phyloP scores from a whole-genome alignment of 2,888 invertebrate species.

The Amiota mariae region DNA sequence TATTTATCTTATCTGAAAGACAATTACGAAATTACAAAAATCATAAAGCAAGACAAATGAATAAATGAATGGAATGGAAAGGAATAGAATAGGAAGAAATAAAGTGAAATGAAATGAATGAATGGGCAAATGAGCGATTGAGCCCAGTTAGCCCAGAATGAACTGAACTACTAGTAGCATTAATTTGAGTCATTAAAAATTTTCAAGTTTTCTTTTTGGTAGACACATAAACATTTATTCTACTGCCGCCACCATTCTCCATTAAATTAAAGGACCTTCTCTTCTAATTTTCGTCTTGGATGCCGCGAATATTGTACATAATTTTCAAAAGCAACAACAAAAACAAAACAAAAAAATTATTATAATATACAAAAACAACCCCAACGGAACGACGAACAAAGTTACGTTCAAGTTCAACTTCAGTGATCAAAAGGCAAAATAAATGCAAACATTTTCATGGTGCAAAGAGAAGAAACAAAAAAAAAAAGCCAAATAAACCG shows the following conservation, averaged over 20 bases:
- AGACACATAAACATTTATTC: constrained; percentile 1
- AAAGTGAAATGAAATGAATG: neutral
- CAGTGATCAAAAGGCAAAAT: constrained; percentile 17
- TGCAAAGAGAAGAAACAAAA: too few relatives aligned
- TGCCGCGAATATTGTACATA: too few relatives aligned
- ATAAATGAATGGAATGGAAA: neutral
- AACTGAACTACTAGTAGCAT: constrained; percentile 35
- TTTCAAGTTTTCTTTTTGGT: neutral
- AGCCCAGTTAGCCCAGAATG: too few relatives aligned
- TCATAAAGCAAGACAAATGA: constrained; percentile 38
- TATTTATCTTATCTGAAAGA: constrained; percentile 46
- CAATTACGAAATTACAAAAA: constrained; percentile 47
- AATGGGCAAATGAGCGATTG: constrained; percentile 3
- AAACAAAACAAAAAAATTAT: neutral
- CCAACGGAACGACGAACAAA: neutral
- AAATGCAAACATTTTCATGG: constrained; percentile 12
- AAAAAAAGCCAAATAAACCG: neutral
- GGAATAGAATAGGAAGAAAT: neutral
- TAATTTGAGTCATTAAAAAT: constrained; percentile 51
- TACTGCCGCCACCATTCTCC: neutral
- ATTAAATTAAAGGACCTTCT: too few relatives aligned
- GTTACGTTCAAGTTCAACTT: constrained; percentile 14
- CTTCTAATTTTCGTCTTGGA: too few relatives aligned
- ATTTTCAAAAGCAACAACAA: neutral
- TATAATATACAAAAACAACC: neutral